Base-by-base conservation (phyloP, 2,888 invertebrate genomes). In the Petrolisthes cinctipes region DNA sequence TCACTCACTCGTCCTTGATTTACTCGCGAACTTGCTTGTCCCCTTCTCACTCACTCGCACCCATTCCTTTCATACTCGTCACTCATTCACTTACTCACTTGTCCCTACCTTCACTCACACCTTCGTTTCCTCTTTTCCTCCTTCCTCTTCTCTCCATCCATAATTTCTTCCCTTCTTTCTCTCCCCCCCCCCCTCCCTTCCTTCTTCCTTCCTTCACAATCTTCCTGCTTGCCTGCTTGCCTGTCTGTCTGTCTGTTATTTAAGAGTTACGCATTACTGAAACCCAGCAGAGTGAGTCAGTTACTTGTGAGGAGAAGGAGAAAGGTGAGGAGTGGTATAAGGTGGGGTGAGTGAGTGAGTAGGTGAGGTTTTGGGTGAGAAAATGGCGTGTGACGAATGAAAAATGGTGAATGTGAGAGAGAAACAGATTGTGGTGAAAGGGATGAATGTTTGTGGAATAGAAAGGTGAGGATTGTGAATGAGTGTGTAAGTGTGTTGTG, bases 31-130 rank as follows among this genome's bases (percentile, higher is more conserved):
- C 71, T 51, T 20, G 53, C 53, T 71, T 71, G 37, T 37, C 66
- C 51, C 75, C 20, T 73, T 71, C 14, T 4, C 83, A 51, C 82
- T 82, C 82, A 71, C 82, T 82, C 82, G 68, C 82, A 71, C 82
- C 71, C 82, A 71, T 71, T 82, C 82, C 71, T 71, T 56, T 7
- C 17, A 23, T 4, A 7, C 37, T 6, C 6, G 2, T 5, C 71
- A n/a, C 71, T 17, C 71, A n/a, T n/a, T n/a, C 71, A n/a, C 5
- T 17, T 5, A n/a, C 71, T n/a, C 71, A n/a, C 57, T 20, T 20
- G 56, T 37, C 20, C 61, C 57, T 61, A 23, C 80, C 57, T 37
- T n/a, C 75, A 4, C 11, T 11, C 61, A 23, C 57, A 23, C 80
- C 57, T 37, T n/a, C 75, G 14, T 75, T 11, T 61, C 9, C 9